Evolutionary conservation across 2,797 vertebrate species (phyloP).

Genomic region (Urocyon cinereoargenteus): DNA sequence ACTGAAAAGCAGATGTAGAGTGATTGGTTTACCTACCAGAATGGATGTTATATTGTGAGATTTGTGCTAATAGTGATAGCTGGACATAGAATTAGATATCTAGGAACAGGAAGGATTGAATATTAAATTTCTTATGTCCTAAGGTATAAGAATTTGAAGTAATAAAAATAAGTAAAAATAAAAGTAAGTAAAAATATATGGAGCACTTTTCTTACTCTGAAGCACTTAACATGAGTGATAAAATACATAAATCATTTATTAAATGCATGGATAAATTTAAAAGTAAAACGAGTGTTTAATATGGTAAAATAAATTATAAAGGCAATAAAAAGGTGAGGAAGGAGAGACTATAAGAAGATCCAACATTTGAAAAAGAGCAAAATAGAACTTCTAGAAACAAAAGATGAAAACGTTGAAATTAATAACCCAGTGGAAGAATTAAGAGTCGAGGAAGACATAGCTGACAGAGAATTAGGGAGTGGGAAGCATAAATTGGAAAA

Average conservation of each 20-base stretch:
- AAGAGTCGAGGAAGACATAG: not conserved
- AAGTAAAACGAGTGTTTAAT: conserved; percentile 45
- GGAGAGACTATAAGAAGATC: not conserved
- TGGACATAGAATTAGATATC: not conserved
- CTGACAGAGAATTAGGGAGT: not conserved
- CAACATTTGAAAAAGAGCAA: conserved; percentile 39
- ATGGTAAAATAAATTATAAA: not conserved
- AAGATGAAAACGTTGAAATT: not conserved
- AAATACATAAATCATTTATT: not conserved
- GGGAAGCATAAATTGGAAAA: not conserved
- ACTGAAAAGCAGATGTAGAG: not conserved
- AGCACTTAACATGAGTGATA: conserved; percentile 3
- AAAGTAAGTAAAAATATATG: conserved; percentile 18
- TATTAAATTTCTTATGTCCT: not conserved
- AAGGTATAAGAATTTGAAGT: conserved; percentile 30
- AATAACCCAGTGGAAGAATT: conserved; percentile 20
- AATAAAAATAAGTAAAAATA: conserved; percentile 44
- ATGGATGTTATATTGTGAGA: not conserved
- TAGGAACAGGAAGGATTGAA: not conserved
- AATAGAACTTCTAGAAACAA: conserved; percentile 34
- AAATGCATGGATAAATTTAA: not conserved
- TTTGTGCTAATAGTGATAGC: not conserved
- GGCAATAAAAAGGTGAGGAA: not conserved
- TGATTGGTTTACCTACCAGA: not conserved
- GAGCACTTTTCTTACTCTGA: not conserved